Base-by-base conservation (phyloP, 2,888 invertebrate species). In the Ypsolopha sequella region DNA sequence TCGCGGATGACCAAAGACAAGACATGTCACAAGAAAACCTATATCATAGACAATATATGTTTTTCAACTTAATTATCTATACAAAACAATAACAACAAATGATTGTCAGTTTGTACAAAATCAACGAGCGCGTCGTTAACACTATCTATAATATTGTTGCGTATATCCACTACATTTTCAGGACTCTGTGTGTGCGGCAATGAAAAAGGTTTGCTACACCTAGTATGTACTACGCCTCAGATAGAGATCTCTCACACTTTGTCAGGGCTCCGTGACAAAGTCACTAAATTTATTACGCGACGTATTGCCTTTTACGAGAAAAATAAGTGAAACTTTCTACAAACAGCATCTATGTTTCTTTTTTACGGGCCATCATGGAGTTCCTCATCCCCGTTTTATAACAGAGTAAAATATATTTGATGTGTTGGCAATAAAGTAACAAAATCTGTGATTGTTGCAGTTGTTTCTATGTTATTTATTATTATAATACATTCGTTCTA, bases 171-270 rank as follows among this genome's bases (percentile, higher is more conserved):
- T 24, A 24, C 24, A 24, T 39, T 11, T 11, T 39, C 10, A 39
- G 10, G 39, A 11, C 39, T 39, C 9, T 39, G 6, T 11, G 39
- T n/a, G 39, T 39, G 10, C 43, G 14, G 13, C 43, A 10, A 38
- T 10, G 43, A 39, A 48, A 48, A 50, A 43, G 50, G 35, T 36
- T 49, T n/a, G 7, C 7, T 50, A 36, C 50, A 50, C 51, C 38
- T 51, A 50, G 35, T 13, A 36, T 24, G 24, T 24, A 24, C 24
- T 24, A 49, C 49, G 50, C 51, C 52, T 50, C 47, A 54, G 60
- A 62, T 60, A 58, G 48, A 41, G 51, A 60, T 61, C 58, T 58
- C 46, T 54, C 56, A 58, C 56, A 58, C 56, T 58, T 55, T 57
- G 59, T 58, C 56, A 41, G 39, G n/a, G 51, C 51, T 52, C 36